Conservation (phyloP, 2,888 invertebrate species). For the Corbicula japonica region DNA sequence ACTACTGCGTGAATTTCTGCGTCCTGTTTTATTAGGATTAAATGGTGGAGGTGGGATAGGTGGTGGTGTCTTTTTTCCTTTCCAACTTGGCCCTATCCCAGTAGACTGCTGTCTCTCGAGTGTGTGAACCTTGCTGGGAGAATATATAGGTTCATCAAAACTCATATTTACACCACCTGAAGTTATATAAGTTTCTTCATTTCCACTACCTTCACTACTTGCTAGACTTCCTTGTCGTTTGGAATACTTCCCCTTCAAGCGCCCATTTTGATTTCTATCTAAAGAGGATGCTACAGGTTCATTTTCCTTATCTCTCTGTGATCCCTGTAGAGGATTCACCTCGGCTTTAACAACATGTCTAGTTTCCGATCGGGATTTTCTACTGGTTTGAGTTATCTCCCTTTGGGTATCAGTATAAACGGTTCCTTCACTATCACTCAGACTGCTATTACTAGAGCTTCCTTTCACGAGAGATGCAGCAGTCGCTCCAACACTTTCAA, state of each 20-base stretch:
- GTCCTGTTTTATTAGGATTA: slow-evolving; percentile 54
- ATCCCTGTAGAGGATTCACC: slow-evolving; percentile 32
- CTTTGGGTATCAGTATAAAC: slow-evolving; percentile 20
- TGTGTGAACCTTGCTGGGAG: slow-evolving; percentile 59
- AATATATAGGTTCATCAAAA: slow-evolving; percentile 81
- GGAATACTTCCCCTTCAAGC: slow-evolving; percentile 8
- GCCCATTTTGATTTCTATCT: slow-evolving; percentile 41
- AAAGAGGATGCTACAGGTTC: slow-evolving; percentile 32
- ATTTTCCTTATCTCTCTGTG: slow-evolving; percentile 37
- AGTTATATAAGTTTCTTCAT: slow-evolving; percentile 58
- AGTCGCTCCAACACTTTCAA: slow-evolving; percentile 79
- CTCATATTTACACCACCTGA: slow-evolving; percentile 76
- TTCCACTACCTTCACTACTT: slow-evolving; percentile 53
- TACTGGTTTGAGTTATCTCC: background rate
- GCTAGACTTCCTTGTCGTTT: slow-evolving; percentile 49
- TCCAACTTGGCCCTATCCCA: slow-evolving; percentile 53
- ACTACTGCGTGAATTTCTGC: slow-evolving; percentile 43
- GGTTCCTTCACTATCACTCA: slow-evolving; percentile 62
- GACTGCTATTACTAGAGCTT: slow-evolving; percentile 72
- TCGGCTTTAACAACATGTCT: slow-evolving; percentile 36
- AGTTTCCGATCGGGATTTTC: background rate
- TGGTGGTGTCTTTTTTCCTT: slow-evolving; percentile 58
- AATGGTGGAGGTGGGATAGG: slow-evolving; percentile 62
- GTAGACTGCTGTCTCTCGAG: no score
- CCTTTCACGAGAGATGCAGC: slow-evolving; percentile 71